Evolutionary conservation across 2,888 invertebrate genomes (phyloP).

Genomic region (Slavum lentiscoides): DNA sequence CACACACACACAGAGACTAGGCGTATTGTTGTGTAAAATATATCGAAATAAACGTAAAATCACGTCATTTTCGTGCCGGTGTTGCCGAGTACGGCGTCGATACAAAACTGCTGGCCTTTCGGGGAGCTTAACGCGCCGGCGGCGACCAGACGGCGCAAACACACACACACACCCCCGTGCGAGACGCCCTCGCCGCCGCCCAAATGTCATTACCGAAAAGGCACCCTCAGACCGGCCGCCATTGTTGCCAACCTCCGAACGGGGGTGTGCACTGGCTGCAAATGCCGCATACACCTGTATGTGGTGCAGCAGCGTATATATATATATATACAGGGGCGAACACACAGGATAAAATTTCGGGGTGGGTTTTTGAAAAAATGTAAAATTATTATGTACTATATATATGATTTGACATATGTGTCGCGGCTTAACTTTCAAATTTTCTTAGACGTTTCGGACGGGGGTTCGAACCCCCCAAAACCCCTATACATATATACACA

Average conservation of each 20-base stretch:
- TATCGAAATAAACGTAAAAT: background rate
- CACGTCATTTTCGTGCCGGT: constrained; percentile 36
- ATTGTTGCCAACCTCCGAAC: constrained; percentile 36
- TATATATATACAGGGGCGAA: background rate
- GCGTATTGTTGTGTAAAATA: too few relatives aligned
- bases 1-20: background rate
- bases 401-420: too few relatives aligned
- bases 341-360: too few relatives aligned
- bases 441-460: too few relatives aligned
- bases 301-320: too few relatives aligned
- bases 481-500: too few relatives aligned
- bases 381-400: too few relatives aligned
- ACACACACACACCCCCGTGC: constrained; percentile 4
- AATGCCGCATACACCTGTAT: constrained; percentile 34
- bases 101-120: constrained; percentile 41
- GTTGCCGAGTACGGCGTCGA: constrained; percentile 47
- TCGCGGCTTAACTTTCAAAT: too few relatives aligned
- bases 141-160: constrained; percentile 25
- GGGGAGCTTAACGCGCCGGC: constrained; percentile 37
- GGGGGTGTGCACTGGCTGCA: constrained; percentile 38
- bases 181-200: background rate
- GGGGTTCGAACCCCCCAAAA: too few relatives aligned
- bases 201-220: constrained; percentile 45
- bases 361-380: too few relatives aligned
- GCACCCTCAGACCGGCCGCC: constrained; percentile 27